These are phyloP conservation scores for Pogonocherus hispidulus DNA, from an alignment of 2,888 invertebrate genomes.

Conservation along the genomic window DNA sequence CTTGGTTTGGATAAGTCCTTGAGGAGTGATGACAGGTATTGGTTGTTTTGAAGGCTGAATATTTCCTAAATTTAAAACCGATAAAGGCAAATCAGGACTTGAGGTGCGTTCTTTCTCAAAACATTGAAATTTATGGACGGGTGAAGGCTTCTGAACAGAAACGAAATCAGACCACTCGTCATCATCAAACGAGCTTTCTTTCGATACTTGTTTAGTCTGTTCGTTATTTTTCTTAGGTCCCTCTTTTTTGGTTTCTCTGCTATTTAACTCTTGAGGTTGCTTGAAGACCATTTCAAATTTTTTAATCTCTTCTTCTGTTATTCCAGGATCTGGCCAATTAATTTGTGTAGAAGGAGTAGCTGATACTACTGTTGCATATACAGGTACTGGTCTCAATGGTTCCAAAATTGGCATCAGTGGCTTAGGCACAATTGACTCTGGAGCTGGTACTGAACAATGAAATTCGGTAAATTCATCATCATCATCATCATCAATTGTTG, in stretches of 20 bases:
- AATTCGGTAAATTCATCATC: constrained; percentile 68
- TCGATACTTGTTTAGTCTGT: constrained; percentile 19
- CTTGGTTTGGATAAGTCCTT: constrained; percentile 64
- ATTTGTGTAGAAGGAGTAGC: constrained; percentile 67
- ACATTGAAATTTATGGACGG: constrained; percentile 48
- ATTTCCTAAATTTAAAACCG: constrained; percentile 63
- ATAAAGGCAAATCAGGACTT: constrained; percentile 64
- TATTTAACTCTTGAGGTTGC: constrained; percentile 31
- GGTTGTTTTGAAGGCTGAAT: constrained; percentile 64
- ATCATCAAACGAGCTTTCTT: constrained; percentile 65
- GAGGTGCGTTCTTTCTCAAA: constrained; percentile 55
- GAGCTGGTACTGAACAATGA: constrained; percentile 54
- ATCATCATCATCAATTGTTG: constrained; percentile 54
- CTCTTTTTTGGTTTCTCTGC: constrained; percentile 23
- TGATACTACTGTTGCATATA: constrained; percentile 30
- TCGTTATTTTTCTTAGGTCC: constrained; percentile 4
- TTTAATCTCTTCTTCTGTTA: constrained; percentile 64
- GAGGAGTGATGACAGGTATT: constrained; percentile 65
- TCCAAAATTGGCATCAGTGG: constrained; percentile 44
- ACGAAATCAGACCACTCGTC: constrained; percentile 77
- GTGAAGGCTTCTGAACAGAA: constrained; percentile 60
- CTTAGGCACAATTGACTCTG: constrained; percentile 17
- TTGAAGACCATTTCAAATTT: constrained; percentile 62
- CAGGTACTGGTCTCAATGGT: constrained; percentile 56
- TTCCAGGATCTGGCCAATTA: constrained; percentile 77